Percentiles rank a stretch among this genome's conserved stretches.
Evolutionary conservation across 2,113 vertebrate species (phyloP).

Genomic region (Thalassarche chlororhynchos): DNA sequence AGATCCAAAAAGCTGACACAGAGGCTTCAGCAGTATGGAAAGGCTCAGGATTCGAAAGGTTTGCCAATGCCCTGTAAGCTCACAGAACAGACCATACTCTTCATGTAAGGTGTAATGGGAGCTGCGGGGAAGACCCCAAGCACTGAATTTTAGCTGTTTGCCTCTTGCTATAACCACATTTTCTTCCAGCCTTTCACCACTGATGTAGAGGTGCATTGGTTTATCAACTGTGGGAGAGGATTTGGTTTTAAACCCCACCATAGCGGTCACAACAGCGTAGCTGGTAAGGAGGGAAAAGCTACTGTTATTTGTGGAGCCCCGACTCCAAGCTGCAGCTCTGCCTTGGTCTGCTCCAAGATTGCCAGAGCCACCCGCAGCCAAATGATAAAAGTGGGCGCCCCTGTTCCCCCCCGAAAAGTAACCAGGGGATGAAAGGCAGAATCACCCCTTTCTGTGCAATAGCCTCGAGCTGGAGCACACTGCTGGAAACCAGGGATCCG

Average conservation of each 20-base stretch:
- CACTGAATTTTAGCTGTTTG: not conserved
- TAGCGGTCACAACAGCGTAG: rapidly evolving
- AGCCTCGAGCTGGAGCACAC: not conserved
- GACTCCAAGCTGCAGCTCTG: not conserved
- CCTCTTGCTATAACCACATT: not conserved
- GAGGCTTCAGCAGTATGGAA: not conserved
- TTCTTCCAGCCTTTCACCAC: not conserved
- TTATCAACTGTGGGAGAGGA: not conserved
- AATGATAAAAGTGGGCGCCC: not conserved
- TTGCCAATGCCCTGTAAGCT: not conserved
- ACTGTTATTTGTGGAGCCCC: not conserved
- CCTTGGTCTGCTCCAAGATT: not conserved
- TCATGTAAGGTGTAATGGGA: not conserved
- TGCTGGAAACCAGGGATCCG: not conserved
- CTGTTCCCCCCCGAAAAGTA: not conserved
- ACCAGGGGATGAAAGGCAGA: not conserved
- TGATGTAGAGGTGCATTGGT: not conserved
- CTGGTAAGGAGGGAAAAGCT: not conserved
- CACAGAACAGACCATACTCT: not conserved
- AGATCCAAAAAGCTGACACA: not conserved
- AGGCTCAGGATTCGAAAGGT: not conserved
- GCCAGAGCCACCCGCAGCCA: not conserved
- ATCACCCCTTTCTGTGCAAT: not conserved
- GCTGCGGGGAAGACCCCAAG: not conserved
- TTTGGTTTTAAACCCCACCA: not conserved